These are phyloP conservation scores for Busseola fusca DNA, from an alignment of 2,888 invertebrate species.

Conservation along the genomic window DNA sequence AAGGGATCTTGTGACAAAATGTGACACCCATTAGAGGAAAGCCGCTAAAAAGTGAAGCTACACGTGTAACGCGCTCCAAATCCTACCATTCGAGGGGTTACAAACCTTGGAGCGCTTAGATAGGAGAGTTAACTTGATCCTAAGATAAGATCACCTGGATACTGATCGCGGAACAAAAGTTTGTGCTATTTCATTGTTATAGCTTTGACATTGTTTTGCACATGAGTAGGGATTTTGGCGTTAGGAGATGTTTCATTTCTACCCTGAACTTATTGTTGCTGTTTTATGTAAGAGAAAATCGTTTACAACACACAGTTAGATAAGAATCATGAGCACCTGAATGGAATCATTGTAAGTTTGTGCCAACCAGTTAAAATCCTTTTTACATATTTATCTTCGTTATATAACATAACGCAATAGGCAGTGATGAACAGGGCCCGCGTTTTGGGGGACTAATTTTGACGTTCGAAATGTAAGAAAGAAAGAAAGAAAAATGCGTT, in stretches of 20 bases:
- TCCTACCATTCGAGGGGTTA: conserved; percentile 67
- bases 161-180: background rate
- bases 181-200: background rate
- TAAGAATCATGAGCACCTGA: background rate
- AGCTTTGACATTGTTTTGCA: background rate
- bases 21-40: conserved; percentile 63
- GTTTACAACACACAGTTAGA: background rate
- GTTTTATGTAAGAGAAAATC: background rate
- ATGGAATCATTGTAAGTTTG: background rate
- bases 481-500: too few relatives aligned
- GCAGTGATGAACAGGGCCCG: too few relatives aligned
- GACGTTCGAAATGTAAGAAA: too few relatives aligned
- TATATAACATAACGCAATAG: too few relatives aligned
- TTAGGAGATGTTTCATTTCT: background rate
- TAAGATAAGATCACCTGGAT: background rate
- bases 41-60: conserved; percentile 63
- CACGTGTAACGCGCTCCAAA: conserved; percentile 65
- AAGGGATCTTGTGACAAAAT: conserved; percentile 53
- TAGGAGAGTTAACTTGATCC: conserved; percentile 41
- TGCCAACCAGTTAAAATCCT: background rate
- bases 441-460: too few relatives aligned
- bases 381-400: too few relatives aligned
- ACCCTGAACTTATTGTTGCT: too few relatives aligned
- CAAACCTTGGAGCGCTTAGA: conserved; percentile 59
- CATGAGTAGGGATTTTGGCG: background rate